Conservation (phyloP, 2,113 vertebrate species). For the Hippolais icterina region DNA sequence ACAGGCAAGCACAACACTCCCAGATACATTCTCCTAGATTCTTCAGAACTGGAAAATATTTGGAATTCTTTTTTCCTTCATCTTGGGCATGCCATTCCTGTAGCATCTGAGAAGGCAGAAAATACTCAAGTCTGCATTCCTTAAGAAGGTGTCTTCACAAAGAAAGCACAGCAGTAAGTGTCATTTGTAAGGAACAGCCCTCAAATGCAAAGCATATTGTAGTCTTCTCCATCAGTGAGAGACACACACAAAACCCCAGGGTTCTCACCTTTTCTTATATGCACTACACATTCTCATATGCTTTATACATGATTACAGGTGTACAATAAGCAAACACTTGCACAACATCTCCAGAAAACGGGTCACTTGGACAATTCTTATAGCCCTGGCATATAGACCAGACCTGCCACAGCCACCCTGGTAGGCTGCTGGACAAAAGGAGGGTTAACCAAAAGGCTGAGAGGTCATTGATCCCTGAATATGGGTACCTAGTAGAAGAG, state of each 20-base stretch:
- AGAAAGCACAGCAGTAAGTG: rapidly evolving
- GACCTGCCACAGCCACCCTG: background rate
- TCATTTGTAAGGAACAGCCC: background rate
- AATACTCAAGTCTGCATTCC: background rate
- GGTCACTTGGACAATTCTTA: background rate
- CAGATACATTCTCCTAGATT: background rate
- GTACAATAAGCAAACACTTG: background rate
- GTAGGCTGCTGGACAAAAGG: background rate
- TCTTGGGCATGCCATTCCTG: background rate
- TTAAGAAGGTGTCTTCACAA: background rate
- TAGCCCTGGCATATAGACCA: rapidly evolving
- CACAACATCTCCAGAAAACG: rapidly evolving
- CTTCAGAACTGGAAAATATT: background rate
- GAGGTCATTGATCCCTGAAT: background rate
- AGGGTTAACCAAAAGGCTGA: background rate
- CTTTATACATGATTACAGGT: background rate
- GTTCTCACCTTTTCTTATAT: background rate
- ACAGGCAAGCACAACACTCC: background rate
- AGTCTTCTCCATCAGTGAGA: background rate
- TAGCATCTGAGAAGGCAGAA: background rate
- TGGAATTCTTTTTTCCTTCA: background rate
- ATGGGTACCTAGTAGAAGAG: background rate
- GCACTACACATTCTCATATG: background rate
- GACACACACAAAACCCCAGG: background rate
- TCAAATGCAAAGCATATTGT: background rate